These are phyloP conservation scores for Elachura formosa DNA, from an alignment of 2,113 vertebrate genomes.

Conservation along the genomic window DNA sequence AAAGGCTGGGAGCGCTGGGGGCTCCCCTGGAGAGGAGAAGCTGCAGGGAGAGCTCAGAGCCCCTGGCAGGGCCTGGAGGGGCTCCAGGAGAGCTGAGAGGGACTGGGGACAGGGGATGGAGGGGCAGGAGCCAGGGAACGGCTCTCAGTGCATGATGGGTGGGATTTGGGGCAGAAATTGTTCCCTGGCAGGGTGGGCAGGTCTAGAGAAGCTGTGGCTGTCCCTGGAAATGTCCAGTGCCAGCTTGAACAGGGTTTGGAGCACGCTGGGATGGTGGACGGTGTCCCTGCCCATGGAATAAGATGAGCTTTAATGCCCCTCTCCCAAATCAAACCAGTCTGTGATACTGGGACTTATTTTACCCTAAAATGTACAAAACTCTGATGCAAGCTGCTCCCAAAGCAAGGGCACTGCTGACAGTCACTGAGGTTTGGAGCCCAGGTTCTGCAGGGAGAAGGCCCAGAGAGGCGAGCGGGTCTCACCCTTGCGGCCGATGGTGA, in stretches of 20 bases:
- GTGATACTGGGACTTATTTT: not conserved
- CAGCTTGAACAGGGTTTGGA: not conserved
- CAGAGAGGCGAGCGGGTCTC: not conserved
- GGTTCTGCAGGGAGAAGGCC: rapidly evolving
- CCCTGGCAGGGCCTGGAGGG: not conserved
- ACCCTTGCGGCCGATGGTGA: constrained; percentile 93
- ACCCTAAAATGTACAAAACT: not conserved
- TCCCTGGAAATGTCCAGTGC: not conserved
- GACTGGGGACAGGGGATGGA: not conserved
- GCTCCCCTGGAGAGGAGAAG: not conserved
- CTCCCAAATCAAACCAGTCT: not conserved
- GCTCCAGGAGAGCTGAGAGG: not conserved
- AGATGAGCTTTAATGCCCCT: not conserved
- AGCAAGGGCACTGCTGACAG: rapidly evolving
- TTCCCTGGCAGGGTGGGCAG: rapidly evolving
- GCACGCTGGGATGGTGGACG: rapidly evolving
- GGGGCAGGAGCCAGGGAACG: not conserved
- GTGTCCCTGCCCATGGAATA: not conserved
- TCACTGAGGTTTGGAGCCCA: rapidly evolving
- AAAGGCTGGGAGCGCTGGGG: not conserved
- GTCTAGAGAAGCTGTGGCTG: not conserved
- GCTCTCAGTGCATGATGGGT: not conserved
- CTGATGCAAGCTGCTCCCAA: rapidly evolving
- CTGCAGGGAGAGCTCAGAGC: not conserved
- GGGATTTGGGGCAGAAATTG: not conserved